Percentiles rank a stretch among this genome's conserved stretches.
These are phyloP conservation scores for Sesia apiformis DNA, from an alignment of 2,888 invertebrate species.

Conservation along the genomic window DNA sequence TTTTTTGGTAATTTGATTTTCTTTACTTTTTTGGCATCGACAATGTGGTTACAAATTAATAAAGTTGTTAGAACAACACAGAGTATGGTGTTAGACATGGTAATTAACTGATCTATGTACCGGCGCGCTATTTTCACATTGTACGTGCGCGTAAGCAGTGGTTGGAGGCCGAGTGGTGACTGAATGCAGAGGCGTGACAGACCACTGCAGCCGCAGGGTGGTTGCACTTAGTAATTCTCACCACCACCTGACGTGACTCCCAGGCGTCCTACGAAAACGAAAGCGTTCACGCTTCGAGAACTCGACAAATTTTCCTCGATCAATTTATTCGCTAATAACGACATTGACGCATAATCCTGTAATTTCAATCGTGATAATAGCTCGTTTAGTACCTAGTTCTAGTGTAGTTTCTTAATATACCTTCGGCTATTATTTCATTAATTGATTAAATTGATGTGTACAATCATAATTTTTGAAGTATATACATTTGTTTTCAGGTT, in stretches of 20 bases:
- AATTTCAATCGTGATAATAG: too few relatives aligned
- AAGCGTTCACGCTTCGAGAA: slow-evolving; percentile 61
- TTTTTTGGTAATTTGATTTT: slow-evolving; percentile 37
- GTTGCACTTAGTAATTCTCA: slow-evolving; percentile 18
- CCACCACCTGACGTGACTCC: slow-evolving; percentile 24
- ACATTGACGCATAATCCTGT: too few relatives aligned
- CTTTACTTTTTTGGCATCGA: slow-evolving; percentile 41
- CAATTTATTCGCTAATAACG: too few relatives aligned
- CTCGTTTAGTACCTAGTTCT: too few relatives aligned
- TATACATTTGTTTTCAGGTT: too few relatives aligned
- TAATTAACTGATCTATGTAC: slow-evolving; percentile 27
- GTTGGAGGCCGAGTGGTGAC: slow-evolving; percentile 49
- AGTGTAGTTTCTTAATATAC: too few relatives aligned
- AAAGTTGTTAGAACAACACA: slow-evolving; percentile 35
- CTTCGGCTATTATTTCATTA: too few relatives aligned
- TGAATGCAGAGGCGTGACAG: slow-evolving; percentile 19
- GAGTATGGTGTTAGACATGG: slow-evolving; percentile 44
- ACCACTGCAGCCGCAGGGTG: slow-evolving; percentile 11
- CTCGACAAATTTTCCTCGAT: slow-evolving; percentile 42
- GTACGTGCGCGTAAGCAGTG: slow-evolving; percentile 45
- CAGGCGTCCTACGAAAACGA: slow-evolving; percentile 61
- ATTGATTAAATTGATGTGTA: too few relatives aligned
- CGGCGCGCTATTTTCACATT: slow-evolving; percentile 42
- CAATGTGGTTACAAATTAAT: slow-evolving; percentile 21
- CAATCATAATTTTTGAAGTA: too few relatives aligned